Evolutionary conservation across 2,888 invertebrate species (phyloP).

Genomic region (Saturnia pavonia): DNA sequence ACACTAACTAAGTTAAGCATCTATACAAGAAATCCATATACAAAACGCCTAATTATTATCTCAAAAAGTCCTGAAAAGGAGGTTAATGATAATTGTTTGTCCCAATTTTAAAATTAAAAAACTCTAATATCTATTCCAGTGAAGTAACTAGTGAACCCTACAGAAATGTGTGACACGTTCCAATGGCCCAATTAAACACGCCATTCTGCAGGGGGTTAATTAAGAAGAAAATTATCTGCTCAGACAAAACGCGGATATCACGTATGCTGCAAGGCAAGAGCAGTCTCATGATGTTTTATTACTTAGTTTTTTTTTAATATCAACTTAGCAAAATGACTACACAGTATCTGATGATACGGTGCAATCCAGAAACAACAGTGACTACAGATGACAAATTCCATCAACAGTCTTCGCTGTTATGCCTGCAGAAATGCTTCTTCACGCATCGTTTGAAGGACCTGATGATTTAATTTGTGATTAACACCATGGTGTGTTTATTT

Average conservation of each 20-base stretch:
- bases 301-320: neutral
- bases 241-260: slow-evolving; percentile 59
- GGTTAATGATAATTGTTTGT: slow-evolving; percentile 9
- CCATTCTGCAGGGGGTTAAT: slow-evolving; percentile 71
- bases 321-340: neutral
- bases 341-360: neutral
- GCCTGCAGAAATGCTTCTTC: no score
- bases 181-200: slow-evolving; percentile 71
- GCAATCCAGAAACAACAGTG: no score
- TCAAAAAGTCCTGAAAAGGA: neutral
- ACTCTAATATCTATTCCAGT: neutral
- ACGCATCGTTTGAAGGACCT: no score
- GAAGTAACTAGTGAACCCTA: slow-evolving; percentile 21
- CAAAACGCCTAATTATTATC: neutral
- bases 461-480: no score
- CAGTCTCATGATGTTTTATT: slow-evolving; percentile 21
- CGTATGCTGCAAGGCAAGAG: slow-evolving; percentile 29
- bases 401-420: no score
- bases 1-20: no score
- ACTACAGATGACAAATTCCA: no score
- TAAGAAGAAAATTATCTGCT: slow-evolving; percentile 78
- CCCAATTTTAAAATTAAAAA: slow-evolving; percentile 4
- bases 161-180: slow-evolving; percentile 54
- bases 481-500: no score
- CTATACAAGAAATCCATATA: no score